Evolutionary conservation across 1,140 invertebrate genomes (phyloP).

Genomic region (Chelonus insularis): DNA sequence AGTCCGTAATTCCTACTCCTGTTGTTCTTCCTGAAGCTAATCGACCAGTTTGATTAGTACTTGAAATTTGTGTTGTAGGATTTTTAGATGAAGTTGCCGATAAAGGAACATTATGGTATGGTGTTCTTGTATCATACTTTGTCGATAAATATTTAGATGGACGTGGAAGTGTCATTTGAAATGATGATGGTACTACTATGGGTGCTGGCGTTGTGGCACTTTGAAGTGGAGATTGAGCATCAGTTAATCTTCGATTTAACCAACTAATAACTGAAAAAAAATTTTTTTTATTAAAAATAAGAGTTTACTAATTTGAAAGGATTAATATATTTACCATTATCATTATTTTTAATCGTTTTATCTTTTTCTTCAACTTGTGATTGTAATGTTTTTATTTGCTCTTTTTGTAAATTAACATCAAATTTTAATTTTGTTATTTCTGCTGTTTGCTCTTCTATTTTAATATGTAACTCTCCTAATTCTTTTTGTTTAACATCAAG

Average conservation of each 20-base stretch:
- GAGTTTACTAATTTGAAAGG: too few species aligned
- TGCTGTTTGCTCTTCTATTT: slow-evolving; percentile 48
- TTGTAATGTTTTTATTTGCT: slow-evolving; percentile 60
- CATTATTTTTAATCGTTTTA: slow-evolving; percentile 68
- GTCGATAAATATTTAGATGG: slow-evolving; percentile 48
- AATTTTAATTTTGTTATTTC: slow-evolving; percentile 48
- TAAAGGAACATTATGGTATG: slow-evolving; percentile 39
- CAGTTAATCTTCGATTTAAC: slow-evolving; percentile 55
- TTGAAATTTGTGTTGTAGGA: slow-evolving; percentile 48
- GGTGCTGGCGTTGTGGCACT: slow-evolving; percentile 36
- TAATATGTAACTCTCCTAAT: slow-evolving; percentile 58
- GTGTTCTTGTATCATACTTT: slow-evolving; percentile 47
- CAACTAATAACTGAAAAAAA: slow-evolving; percentile 53
- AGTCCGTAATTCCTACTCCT: slow-evolving; percentile 44
- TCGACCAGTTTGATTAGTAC: slow-evolving; percentile 50
- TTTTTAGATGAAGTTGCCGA: slow-evolving; percentile 43
- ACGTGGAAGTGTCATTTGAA: slow-evolving; percentile 52
- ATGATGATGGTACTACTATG: slow-evolving; percentile 41
- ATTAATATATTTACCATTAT: slow-evolving; percentile 66
- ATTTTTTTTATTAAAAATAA: too few species aligned
- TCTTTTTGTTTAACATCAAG: slow-evolving; percentile 60
- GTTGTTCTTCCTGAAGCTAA: slow-evolving; percentile 38
- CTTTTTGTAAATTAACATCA: slow-evolving; percentile 58
- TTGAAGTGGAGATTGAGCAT: slow-evolving; percentile 48
- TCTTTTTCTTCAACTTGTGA: slow-evolving; percentile 62